Base-by-base conservation (phyloP, 2,888 invertebrate genomes). In the Gastrophysa polygoni region DNA sequence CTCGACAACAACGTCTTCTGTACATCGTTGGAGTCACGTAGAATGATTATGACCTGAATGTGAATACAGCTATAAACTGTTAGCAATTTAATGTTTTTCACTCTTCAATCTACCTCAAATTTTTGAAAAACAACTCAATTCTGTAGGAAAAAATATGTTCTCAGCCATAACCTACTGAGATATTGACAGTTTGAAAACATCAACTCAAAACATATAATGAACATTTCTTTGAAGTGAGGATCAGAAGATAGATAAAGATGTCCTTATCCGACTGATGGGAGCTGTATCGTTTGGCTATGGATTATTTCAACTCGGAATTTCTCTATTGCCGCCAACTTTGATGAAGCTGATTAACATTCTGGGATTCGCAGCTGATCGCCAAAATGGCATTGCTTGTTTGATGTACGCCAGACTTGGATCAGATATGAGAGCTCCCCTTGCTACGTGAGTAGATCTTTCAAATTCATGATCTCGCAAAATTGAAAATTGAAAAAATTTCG, bases 271-370 rank as follows among this genome's bases (percentile, higher is more conserved):
- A n/a, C 77, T 90, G 43, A 86, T 89, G 85, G 85, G 87, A 5
- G 87, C 88, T 0, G 87, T 89, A 5, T 87, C 88, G 71, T 90
- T 90, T 75, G 90, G 90, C 2, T 89, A 88, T 70, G 90, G 90
- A 11, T 80, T 88, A 34, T 88, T 90, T 73, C 89, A 89, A 73
- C 78, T 90, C 57, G 87, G 87, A 65, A 84, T 89, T 55, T 90
- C 90, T 6, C 80, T 90, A 58, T 79, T 90, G 49, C 89, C 90
- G 4, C 87, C 89, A 1, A 86, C 87, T 20, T 73, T 89, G 49
- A 74, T 86, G n/a, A 83, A 82, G 68, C 72, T 87, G 24, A 87
- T 87, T 3, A 87, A 86, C 72, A 83, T 90, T 73, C 78, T 90
- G 71, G 90, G 90, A 1, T 89, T 90, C 77, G 85, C 86, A 63